Evolutionary conservation across 2,797 vertebrate species (phyloP).

Genomic region (Hyperoplus immaculatus): DNA sequence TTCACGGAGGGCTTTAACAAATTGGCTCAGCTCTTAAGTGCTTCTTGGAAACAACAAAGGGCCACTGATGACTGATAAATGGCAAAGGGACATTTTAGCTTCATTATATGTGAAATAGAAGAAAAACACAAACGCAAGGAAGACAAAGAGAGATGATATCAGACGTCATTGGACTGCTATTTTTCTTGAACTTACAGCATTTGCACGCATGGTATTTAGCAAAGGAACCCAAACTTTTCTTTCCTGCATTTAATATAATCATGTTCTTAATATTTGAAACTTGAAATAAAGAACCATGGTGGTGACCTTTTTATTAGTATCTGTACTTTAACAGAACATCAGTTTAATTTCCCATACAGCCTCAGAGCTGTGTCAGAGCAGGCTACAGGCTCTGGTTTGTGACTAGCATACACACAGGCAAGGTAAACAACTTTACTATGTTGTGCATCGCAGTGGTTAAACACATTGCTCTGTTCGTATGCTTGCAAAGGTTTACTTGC

Average conservation of each 20-base stretch:
- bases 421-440: no score
- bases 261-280: conserved; percentile 8
- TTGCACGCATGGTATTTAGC: neutral
- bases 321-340: no score
- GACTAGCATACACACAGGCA: no score
- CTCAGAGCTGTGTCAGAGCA: no score
- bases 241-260: conserved; percentile 16
- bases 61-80: conserved; percentile 23
- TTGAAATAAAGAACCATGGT: neutral
- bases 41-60: conserved; percentile 46
- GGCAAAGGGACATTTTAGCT: neutral
- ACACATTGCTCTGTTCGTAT: no score
- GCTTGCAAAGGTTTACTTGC: no score
- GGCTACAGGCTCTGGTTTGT: no score
- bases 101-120: neutral
- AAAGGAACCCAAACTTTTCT: neutral
- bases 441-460: no score
- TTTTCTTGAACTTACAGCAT: neutral
- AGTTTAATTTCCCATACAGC: no score
- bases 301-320: no score
- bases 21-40: conserved; percentile 11
- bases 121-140: neutral
- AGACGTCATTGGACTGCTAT: neutral
- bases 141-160: neutral
- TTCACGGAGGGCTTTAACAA: conserved; percentile 52